Evolutionary conservation across 2,888 invertebrate genomes (phyloP).

Genomic region (Eupithecia tripunctaria): DNA sequence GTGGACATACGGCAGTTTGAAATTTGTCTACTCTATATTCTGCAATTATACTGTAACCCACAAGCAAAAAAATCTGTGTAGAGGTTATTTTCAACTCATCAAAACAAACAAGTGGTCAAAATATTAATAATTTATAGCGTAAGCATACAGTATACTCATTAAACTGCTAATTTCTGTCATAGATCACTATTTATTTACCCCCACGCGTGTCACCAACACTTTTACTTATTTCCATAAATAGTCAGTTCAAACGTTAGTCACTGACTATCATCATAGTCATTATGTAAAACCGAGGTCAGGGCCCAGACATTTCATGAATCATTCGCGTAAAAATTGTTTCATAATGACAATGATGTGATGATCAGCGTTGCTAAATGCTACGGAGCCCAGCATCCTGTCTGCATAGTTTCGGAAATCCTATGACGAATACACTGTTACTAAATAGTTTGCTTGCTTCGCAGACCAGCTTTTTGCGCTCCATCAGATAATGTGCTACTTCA

Average conservation of each 20-base stretch:
- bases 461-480: neutral
- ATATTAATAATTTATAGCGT: neutral
- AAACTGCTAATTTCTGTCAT: slow-evolving; percentile 28
- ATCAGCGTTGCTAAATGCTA: neutral
- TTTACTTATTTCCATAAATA: slow-evolving; percentile 63
- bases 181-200: slow-evolving; percentile 49
- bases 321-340: slow-evolving; percentile 52
- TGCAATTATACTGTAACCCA: too few species aligned
- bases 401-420: slow-evolving; percentile 9
- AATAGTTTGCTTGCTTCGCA: neutral
- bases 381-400: slow-evolving; percentile 10
- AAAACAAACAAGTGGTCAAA: neutral
- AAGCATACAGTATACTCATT: slow-evolving; percentile 11
- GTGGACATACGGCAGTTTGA: neutral
- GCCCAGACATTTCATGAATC: slow-evolving; percentile 55
- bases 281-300: slow-evolving; percentile 63
- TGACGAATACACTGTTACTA: slow-evolving; percentile 1
- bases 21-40: neutral
- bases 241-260: slow-evolving; percentile 56
- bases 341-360: slow-evolving; percentile 15
- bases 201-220: slow-evolving; percentile 53
- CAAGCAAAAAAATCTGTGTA: too few species aligned
- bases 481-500: too few species aligned
- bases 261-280: slow-evolving; percentile 43
- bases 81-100: neutral